phyloP scores from a whole-genome alignment of 2,113 vertebrate species.

The Podarcis raffonei region DNA sequence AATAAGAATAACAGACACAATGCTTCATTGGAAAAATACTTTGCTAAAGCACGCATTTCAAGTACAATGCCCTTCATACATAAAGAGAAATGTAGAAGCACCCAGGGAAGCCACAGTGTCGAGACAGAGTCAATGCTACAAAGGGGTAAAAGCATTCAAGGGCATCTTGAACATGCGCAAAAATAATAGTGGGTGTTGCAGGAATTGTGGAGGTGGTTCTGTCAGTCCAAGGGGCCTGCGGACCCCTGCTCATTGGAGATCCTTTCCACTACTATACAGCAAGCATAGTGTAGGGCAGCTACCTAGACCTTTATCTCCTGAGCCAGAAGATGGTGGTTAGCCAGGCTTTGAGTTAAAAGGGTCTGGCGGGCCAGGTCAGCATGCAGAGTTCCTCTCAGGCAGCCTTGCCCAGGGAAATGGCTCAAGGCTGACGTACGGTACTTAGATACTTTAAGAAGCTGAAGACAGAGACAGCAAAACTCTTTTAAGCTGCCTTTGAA shows the following conservation, averaged over 20 bases:
- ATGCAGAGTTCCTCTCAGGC: neutral
- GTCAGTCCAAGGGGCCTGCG: neutral
- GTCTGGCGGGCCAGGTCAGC: no score
- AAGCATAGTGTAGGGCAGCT: neutral
- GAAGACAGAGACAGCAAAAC: neutral
- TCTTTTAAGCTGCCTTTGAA: neutral
- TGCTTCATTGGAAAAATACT: neutral
- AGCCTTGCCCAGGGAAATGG: neutral
- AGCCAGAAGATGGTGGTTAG: neutral
- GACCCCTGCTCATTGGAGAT: neutral
- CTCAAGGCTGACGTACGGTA: neutral
- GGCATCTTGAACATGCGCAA: neutral
- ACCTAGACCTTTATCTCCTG: neutral
- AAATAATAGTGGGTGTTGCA: neutral
- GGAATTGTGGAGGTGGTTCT: neutral
- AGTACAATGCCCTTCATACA: neutral
- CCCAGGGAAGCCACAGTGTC: neutral
- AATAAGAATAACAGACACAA: neutral
- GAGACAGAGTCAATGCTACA: neutral
- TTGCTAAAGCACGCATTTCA: neutral
- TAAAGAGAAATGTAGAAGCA: constrained; percentile 2
- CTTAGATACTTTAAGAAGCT: neutral
- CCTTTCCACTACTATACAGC: neutral
- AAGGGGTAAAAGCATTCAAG: constrained; percentile 2
- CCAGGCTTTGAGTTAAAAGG: neutral